Evolutionary conservation across 1,140 invertebrate species (phyloP).

Genomic region (Saccostrea cuccullata): DNA sequence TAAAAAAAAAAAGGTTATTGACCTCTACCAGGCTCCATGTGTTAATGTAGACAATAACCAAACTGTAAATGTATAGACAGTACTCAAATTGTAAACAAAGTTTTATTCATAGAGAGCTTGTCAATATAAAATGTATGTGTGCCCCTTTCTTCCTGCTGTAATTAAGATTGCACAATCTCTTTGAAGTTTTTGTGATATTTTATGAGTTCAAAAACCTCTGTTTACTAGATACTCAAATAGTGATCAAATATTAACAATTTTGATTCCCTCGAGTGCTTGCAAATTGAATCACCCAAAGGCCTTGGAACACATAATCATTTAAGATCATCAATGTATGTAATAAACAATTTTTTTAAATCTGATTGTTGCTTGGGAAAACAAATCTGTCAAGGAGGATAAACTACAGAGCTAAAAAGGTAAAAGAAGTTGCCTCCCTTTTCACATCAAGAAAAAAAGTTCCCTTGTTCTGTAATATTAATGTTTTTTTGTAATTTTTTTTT

Average conservation of each 20-base stretch:
- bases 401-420: not conserved
- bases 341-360: too few species aligned
- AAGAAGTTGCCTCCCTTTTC: conserved; percentile 7
- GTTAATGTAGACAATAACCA: not conserved
- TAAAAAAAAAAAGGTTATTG: not conserved
- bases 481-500: too few species aligned
- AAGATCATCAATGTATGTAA: too few species aligned
- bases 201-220: not conserved
- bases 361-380: too few species aligned
- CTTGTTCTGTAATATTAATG: too few species aligned
- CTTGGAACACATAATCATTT: not conserved
- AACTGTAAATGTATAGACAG: not conserved
- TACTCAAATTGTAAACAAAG: not conserved
- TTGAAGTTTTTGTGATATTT: not conserved
- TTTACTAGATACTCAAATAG: not conserved
- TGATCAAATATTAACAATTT: conserved; percentile 9
- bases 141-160: not conserved
- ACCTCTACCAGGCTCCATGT: not conserved
- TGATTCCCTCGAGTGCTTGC: not conserved
- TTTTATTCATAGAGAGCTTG: not conserved
- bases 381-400: not conserved
- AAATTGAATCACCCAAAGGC: not conserved
- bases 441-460: too few species aligned
- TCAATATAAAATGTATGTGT: not conserved
- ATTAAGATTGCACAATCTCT: conserved; percentile 15